These are phyloP conservation scores for Andricus quercusramuli DNA, from an alignment of 2,888 invertebrate species.

Conservation along the genomic window DNA sequence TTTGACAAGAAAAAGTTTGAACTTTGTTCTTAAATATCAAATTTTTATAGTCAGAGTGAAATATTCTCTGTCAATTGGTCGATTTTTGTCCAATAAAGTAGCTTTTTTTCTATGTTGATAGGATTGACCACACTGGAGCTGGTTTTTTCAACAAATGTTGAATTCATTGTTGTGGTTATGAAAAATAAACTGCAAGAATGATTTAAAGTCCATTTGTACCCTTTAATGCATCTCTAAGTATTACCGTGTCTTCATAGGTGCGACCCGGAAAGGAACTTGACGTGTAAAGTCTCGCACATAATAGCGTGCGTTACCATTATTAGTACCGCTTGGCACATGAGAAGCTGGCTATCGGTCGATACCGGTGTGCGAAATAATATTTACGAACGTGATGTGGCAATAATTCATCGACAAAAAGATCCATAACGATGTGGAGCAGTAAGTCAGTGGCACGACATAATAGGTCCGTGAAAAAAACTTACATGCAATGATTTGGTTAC, in stretches of 20 bases:
- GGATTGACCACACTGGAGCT: no score
- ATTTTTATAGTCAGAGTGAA: no score
- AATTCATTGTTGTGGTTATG: not conserved
- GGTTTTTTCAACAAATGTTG: not conserved
- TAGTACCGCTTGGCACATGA: slow-evolving; percentile 20
- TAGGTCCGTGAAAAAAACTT: no score
- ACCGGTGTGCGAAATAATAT: slow-evolving; percentile 7
- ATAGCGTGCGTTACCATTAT: slow-evolving; percentile 22
- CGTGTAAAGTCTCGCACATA: slow-evolving; percentile 18
- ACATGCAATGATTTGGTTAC: no score
- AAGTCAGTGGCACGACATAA: not conserved
- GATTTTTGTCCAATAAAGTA: no score
- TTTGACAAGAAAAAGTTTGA: no score
- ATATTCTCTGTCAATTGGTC: no score
- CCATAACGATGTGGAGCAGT: slow-evolving; percentile 3
- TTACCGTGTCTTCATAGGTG: slow-evolving; percentile 10
- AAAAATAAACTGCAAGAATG: not conserved
- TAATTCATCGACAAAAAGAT: slow-evolving; percentile 19
- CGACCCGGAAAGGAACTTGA: slow-evolving; percentile 20
- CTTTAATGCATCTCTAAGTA: slow-evolving; percentile 18
- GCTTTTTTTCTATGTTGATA: no score
- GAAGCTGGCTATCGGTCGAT: not conserved
- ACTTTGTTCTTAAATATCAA: no score
- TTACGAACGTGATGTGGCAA: not conserved
- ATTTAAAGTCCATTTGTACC: slow-evolving; percentile 10